Conservation (phyloP, 2,113 vertebrate species). For the Sapajus apella region DNA sequence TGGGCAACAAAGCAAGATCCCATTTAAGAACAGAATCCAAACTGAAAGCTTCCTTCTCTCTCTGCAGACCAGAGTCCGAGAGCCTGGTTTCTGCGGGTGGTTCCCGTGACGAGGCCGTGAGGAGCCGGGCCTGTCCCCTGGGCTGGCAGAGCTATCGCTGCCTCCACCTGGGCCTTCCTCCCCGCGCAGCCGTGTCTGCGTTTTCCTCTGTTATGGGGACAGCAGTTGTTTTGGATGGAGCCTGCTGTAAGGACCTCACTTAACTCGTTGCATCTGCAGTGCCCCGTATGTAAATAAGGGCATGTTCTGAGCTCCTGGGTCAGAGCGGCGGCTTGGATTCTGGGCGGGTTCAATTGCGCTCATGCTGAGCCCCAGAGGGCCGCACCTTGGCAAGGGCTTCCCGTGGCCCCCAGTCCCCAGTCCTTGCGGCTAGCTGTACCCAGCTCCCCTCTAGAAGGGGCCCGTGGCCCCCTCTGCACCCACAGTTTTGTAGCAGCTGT, state of each 20-base stretch:
- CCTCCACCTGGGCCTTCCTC: background rate
- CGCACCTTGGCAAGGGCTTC: background rate
- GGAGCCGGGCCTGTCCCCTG: background rate
- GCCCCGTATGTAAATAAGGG: background rate
- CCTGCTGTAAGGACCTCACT: background rate
- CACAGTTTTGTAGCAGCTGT: fast-evolving
- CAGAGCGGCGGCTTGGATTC: fast-evolving
- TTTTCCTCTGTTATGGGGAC: background rate
- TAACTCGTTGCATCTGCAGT: background rate
- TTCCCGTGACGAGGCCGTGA: no score
- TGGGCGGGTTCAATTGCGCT: fast-evolving
- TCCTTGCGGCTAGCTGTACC: background rate
- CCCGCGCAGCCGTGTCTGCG: fast-evolving
- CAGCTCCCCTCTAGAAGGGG: background rate
- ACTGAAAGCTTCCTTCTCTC: background rate
- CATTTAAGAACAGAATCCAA: background rate
- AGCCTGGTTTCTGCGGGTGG: background rate
- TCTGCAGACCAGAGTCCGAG: background rate
- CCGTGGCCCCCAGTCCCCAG: background rate
- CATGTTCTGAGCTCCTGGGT: fast-evolving
- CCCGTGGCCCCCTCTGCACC: background rate
- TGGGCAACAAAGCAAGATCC: background rate
- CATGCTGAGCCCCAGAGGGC: background rate
- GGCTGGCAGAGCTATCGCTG: background rate
- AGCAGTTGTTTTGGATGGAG: background rate